Conservation (phyloP, 2,113 vertebrate species). For the Tinamus guttatus region DNA sequence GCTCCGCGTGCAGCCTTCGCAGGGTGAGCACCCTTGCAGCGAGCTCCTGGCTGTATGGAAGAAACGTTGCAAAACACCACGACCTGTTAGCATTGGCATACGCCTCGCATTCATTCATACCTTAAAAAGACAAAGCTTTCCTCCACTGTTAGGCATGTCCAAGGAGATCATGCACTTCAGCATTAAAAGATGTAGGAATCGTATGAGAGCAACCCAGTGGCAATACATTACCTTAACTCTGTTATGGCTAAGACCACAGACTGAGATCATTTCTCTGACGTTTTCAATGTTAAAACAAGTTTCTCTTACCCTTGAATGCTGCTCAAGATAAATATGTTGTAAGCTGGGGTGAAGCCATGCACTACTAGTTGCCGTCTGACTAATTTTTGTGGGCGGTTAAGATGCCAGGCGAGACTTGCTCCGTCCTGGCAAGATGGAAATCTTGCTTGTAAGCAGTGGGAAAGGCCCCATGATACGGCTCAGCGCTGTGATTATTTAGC, state of each 20-base stretch:
- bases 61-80: not conserved
- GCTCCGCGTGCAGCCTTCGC: fast-evolving
- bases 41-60: not conserved
- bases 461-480: not conserved
- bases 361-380: not conserved
- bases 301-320: not conserved
- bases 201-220: not conserved
- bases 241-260: not conserved
- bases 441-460: not conserved
- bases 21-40: not conserved
- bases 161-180: not conserved
- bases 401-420: slow-evolving; percentile 4
- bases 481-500: not conserved
- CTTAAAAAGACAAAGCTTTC: not conserved
- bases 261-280: not conserved
- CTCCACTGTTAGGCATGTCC: not conserved
- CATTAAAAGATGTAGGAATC: not conserved
- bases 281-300: not conserved
- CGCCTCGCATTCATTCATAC: not conserved
- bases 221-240: not conserved
- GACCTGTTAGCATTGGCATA: not conserved
- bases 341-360: not conserved
- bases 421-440: not conserved
- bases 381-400: slow-evolving; percentile 13
- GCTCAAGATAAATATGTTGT: not conserved